Evolutionary conservation across 1,140 invertebrate species (phyloP), one percentile per base, ranked within the genome.

Genomic region (Polypedilum pembai): DNA sequence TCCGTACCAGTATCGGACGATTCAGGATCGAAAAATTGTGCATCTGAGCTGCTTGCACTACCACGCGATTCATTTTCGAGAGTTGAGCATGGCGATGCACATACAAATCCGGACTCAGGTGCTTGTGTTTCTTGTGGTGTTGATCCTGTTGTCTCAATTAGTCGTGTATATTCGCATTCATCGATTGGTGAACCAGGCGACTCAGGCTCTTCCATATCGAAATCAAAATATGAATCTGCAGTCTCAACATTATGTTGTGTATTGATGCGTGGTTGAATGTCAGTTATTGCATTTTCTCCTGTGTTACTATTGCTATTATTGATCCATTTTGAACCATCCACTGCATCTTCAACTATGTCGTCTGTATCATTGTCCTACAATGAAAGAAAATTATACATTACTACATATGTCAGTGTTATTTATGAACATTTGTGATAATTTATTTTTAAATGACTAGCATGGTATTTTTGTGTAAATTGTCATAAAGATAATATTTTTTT

Each of bases 171-270:
- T 78, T 82, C 81, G 75, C 81, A 80, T 78, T 88, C 88, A 75
- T 90, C 88, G 3, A 85, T 85, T 0, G 90, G 90, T 77, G 89
- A 91, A 17, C 85, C 86, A 0, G 89, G 87, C 63, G 86, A 87
- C 74, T 88, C 87, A 75, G 86, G 83, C 75, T 33, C 24, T 33
- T 88, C 87, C 24, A 87, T 81, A 78, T 88, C 88, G 66, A 86
- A 82, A 75, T 87, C 85, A 69, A 87, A 84, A 74, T 86, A 88
- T 65, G 85, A 84, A 76, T 86, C 87, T 1, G 86, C 83, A 10
- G 20, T 5, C 75, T 88, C 86, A 65, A 84, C 82, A 82, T 75
- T 83, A 78, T 78, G 87, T 3, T 56, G 45, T 83, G 56, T 85
- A 80, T 78, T 86, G 79, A 74, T 81, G 77, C 79, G 80, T 74